phyloP scores from a whole-genome alignment of 2,888 invertebrate species.

The Lasius fuliginosus region DNA sequence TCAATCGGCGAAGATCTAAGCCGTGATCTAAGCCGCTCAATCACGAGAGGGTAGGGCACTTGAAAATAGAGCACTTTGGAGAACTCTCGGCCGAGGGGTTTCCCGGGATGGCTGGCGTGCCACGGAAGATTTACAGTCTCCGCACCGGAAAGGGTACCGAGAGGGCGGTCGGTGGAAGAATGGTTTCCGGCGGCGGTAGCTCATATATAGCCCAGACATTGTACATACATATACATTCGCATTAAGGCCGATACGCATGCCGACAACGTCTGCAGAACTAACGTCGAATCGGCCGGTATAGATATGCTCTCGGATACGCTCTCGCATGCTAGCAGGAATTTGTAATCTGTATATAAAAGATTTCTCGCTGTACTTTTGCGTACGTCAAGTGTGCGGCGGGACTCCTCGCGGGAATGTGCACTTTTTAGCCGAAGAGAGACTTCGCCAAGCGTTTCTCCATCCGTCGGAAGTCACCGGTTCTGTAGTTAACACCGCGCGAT shows the following conservation, averaged over 20 bases:
- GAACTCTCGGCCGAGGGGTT: slow-evolving; percentile 68
- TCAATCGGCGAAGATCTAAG: slow-evolving; percentile 59
- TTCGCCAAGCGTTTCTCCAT: slow-evolving; percentile 18
- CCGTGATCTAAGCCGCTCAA: slow-evolving; percentile 69
- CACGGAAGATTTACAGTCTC: slow-evolving; percentile 81
- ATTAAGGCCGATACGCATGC: slow-evolving; percentile 73
- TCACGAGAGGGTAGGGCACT: slow-evolving; percentile 64
- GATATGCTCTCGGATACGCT: slow-evolving; percentile 39
- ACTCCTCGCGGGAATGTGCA: not conserved
- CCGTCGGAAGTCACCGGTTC: slow-evolving; percentile 28
- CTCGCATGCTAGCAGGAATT: slow-evolving; percentile 18
- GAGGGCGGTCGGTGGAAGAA: slow-evolving; percentile 81
- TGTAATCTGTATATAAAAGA: slow-evolving; percentile 27
- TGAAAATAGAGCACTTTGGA: slow-evolving; percentile 77
- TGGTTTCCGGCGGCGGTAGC: slow-evolving; percentile 82
- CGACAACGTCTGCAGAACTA: slow-evolving; percentile 58
- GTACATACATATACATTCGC: slow-evolving; percentile 61
- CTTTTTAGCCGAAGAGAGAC: not conserved
- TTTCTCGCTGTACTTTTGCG: not conserved
- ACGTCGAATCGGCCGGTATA: slow-evolving; percentile 47
- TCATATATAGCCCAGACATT: slow-evolving; percentile 70
- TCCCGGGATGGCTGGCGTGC: slow-evolving; percentile 79
- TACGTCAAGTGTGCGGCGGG: slow-evolving; percentile 11
- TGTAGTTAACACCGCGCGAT: slow-evolving; percentile 26
- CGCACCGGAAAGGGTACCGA: slow-evolving; percentile 82